Percentiles rank a stretch among this genome's conserved stretches.
Conservation (phyloP, 2,797 vertebrate genomes). For the Gila robusta region DNA sequence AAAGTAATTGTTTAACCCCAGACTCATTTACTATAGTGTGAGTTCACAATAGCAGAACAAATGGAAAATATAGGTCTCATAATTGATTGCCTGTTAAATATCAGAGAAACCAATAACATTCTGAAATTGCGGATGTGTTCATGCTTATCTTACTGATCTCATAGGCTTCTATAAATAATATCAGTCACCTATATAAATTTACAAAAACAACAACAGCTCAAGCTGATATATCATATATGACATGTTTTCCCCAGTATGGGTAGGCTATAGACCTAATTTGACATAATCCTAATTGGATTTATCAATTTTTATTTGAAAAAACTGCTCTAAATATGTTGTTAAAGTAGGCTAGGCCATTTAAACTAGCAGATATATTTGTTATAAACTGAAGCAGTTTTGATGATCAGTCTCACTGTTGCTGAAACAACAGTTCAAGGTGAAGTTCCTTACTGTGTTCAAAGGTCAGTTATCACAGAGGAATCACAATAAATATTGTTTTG, state of each 20-base stretch:
- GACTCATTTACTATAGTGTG: background rate
- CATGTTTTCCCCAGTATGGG: background rate
- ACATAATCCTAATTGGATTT: background rate
- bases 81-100: background rate
- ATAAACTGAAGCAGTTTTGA: background rate
- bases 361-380: background rate
- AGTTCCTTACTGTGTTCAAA: conserved; percentile 16
- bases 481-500: conserved; percentile 1
- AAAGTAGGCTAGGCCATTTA: background rate
- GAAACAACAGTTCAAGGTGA: conserved; percentile 2
- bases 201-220: too few species aligned
- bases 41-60: background rate
- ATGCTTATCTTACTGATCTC: background rate
- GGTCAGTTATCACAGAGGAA: background rate
- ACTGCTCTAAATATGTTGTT: background rate
- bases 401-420: background rate
- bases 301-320: background rate
- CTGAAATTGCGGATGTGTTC: background rate
- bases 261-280: background rate
- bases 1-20: background rate
- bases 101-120: background rate
- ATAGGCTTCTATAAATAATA: background rate
- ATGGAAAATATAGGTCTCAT: background rate
- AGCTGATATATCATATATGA: too few species aligned
- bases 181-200: background rate